Percentiles rank a stretch among this genome's conserved stretches.
phyloP scores from a whole-genome alignment of 1,140 invertebrate genomes.

The Zaprionus davidi region DNA sequence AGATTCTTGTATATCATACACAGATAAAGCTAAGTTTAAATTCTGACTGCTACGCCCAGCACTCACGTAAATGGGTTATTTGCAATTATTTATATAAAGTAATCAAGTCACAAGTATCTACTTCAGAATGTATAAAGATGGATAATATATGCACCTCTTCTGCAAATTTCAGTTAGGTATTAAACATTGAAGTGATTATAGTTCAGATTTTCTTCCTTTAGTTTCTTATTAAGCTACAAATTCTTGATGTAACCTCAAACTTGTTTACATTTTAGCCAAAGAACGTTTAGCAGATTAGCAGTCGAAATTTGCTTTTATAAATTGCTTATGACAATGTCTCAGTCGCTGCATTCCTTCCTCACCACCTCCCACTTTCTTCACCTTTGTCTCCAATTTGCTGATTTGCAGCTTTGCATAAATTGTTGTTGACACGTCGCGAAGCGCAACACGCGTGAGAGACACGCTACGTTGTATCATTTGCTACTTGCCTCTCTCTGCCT shows the following conservation, averaged over 20 bases:
- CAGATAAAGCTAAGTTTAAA: too few relatives aligned
- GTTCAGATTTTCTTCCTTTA: too few relatives aligned
- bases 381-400: conserved; percentile 29
- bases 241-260: background rate
- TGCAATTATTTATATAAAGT: too few relatives aligned
- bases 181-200: too few relatives aligned
- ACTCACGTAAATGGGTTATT: too few relatives aligned
- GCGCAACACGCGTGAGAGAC: conserved; percentile 15
- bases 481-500: background rate
- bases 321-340: conserved; percentile 14
- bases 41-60: too few relatives aligned
- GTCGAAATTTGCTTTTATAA: background rate
- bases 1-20: too few relatives aligned
- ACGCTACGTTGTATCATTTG: conserved; percentile 16
- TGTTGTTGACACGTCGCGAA: conserved; percentile 67
- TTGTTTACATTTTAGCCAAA: background rate
- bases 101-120: too few relatives aligned
- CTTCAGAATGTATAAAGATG: too few relatives aligned
- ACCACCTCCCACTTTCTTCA: background rate
- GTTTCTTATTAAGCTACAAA: background rate
- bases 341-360: background rate
- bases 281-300: background rate
- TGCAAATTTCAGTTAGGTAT: too few relatives aligned
- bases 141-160: too few relatives aligned
- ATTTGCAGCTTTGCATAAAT: conserved; percentile 56